Evolutionary conservation across 2,888 invertebrate species (phyloP).

Genomic region (Mesochorus sp.): DNA sequence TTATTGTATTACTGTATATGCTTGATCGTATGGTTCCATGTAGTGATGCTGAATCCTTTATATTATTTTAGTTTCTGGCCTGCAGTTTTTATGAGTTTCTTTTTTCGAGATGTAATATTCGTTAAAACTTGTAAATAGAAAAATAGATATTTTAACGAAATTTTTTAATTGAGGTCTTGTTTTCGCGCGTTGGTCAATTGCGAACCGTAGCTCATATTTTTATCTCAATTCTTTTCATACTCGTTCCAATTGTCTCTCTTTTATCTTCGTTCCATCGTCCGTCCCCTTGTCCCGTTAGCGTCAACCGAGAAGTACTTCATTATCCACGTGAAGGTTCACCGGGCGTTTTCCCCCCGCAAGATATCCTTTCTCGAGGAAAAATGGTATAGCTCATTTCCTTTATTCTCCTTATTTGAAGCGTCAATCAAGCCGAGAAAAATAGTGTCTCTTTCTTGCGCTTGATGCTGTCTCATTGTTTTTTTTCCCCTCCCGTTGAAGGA

Average conservation of each 20-base stretch:
- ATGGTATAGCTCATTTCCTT: slow-evolving; percentile 23
- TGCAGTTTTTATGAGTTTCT: no score
- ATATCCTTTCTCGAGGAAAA: neutral
- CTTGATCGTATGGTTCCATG: no score
- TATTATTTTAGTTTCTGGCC: no score
- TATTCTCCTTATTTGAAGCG: slow-evolving; percentile 20
- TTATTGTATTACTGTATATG: no score
- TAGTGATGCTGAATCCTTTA: no score
- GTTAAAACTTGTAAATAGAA: no score
- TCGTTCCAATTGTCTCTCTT: neutral
- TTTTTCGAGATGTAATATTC: no score
- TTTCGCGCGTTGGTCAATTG: slow-evolving; percentile 4
- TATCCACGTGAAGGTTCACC: slow-evolving; percentile 17
- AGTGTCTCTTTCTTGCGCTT: neutral
- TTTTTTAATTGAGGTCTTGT: no score
- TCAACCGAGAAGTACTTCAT: neutral
- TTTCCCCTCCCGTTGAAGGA: neutral
- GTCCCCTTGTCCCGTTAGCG: neutral
- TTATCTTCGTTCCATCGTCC: slow-evolving; percentile 1
- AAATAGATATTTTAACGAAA: no score
- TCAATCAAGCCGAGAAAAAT: neutral
- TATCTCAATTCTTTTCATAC: neutral
- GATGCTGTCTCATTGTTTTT: neutral
- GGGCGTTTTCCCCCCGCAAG: neutral
- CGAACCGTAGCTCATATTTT: neutral